Base-by-base conservation (phyloP, 1,140 invertebrate genomes). In the Drosophila watanabei region DNA sequence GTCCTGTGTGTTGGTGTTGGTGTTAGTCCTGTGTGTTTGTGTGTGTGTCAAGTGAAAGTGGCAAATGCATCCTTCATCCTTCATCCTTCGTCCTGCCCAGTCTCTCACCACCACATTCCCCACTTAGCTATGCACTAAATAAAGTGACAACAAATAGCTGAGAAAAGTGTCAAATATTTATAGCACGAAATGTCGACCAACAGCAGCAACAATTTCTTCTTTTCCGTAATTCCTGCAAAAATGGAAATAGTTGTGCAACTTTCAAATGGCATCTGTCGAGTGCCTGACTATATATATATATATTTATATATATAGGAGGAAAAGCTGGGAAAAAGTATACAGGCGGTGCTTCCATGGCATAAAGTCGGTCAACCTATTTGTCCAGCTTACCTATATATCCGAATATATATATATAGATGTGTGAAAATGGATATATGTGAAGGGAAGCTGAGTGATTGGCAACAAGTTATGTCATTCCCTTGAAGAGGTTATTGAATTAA, bases 131-230 rank as follows among this genome's bases (percentile, higher is more conserved):
- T 72, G 60, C 62, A 75, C 75, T 75, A 79, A 75, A 79, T 80
- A 65, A 80, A 80, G 72, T 80, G 82, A 72, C 72, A 85, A 77
- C 79, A 80, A 84, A 80, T 85, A 68, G 62, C 58, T 85, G 61
- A 59, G 48, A 72, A 75, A 48, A 84, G 71, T 75, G 77, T 64
- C 65, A 77, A 83, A 83, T 83, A 84, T 83, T 80, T 84, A 68
- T 68, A 52, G 62, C 48, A 75, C 32, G 70, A 79, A 79, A 83
- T 70, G 61, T 71, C 41, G 65, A 49, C 18, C 51, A 48, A 32
- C 48, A 49, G 3, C 49, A n/a, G 28, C 49, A 52, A 48, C 57
- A 58, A 52, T 58, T 45, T 41, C 32, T 33, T 61, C 30, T 39
- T 35, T 32, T 8, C 61, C 61, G 14, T 24, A 46, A 56, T 62